Conservation (phyloP, 2,797 vertebrate genomes). For the Pipistrellus kuhlii region DNA sequence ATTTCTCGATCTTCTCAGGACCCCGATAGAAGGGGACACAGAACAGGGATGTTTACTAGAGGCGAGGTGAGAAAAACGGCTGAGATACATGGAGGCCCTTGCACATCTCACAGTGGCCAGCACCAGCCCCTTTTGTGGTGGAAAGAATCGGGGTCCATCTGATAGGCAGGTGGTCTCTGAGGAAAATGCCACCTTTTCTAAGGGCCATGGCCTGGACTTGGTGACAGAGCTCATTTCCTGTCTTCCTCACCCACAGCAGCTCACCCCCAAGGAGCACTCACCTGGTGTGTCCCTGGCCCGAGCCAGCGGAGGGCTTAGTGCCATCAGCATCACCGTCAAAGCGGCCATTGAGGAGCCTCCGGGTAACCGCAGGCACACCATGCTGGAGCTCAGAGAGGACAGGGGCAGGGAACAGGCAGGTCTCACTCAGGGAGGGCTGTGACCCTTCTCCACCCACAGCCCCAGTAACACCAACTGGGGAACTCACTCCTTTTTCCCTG, state of each 20-base stretch:
- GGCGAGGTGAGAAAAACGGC: fast-evolving
- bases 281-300: too few relatives aligned
- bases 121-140: background rate
- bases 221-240: background rate
- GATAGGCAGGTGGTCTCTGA: background rate
- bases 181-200: background rate
- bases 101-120: fast-evolving
- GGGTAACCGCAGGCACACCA: background rate
- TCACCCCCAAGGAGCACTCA: conserved; percentile 13
- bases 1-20: background rate
- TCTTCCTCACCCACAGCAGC: background rate
- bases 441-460: background rate
- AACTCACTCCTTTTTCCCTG: background rate
- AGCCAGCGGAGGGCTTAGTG: conserved; percentile 1
- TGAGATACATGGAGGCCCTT: fast-evolving
- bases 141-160: background rate
- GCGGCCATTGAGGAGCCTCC: background rate
- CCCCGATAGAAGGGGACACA: fast-evolving
- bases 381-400: background rate
- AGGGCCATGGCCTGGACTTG: background rate
- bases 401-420: background rate
- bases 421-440: background rate
- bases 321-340: background rate
- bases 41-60: background rate
- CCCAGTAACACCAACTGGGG: background rate